Evolutionary conservation across 2,113 vertebrate species (phyloP).

Genomic region (Toxotes jaculatrix): DNA sequence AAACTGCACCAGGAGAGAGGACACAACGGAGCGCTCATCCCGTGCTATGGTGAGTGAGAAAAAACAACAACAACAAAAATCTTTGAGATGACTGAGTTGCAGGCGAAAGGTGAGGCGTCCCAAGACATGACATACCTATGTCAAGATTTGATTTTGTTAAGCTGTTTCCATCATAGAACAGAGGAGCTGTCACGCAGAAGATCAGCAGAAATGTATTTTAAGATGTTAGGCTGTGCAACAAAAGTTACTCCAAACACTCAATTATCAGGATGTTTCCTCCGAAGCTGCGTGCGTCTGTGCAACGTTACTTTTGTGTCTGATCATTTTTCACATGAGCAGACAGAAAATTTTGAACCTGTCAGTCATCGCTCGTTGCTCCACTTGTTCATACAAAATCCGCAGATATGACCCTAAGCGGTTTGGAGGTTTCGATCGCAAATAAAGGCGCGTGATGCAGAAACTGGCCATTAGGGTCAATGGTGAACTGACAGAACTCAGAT

Average conservation of each 20-base stretch:
- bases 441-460: neutral
- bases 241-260: neutral
- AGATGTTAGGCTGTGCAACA: neutral
- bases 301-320: neutral
- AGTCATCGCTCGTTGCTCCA: constrained; percentile 5
- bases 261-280: neutral
- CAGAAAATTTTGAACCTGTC: neutral
- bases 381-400: neutral
- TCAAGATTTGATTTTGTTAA: neutral
- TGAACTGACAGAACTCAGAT: neutral
- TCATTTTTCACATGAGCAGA: neutral
- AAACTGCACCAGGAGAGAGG: constrained; percentile 90
- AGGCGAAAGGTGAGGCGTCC: neutral
- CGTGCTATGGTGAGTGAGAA: constrained; percentile 93
- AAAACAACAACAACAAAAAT: neutral
- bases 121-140: neutral
- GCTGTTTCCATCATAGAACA: neutral
- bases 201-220: neutral
- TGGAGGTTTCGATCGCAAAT: neutral
- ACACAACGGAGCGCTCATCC: constrained; percentile 90
- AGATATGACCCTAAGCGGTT: neutral
- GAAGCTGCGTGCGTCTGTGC: neutral
- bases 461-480: neutral
- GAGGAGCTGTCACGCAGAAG: too few relatives aligned
- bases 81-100: neutral